Base-by-base conservation (phyloP, 2,113 vertebrate genomes). In the Ameiurus melas region DNA sequence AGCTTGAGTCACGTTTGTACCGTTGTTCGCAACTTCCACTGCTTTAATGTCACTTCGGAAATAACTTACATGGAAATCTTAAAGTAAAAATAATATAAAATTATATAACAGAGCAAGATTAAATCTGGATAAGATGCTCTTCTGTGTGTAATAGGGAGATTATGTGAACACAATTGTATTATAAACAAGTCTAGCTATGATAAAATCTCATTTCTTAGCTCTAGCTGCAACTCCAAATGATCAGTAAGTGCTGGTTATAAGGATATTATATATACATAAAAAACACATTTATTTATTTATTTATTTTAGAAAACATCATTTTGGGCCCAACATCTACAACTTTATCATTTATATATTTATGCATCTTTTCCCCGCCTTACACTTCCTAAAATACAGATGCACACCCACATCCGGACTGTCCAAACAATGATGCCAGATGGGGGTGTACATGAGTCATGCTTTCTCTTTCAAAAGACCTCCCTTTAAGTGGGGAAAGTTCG, bases 381-480 rank as follows among this genome's bases (percentile, higher is more conserved):
- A 84, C 6, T 3, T 71, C 47, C 66, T 57, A 71, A 85, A 85
- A 85, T 73, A 85, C 84, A 55, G 84, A 85, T 57, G 68, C 30
- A 82, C 66, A 73, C 84, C 66, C 84, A 85, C 84, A 73, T 33
- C 66, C 68, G n/a, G 68, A 73, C 39, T 51, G 43, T 68, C 62
- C 83, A 84, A 84, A 84, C 83, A 70, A 68, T 53, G 39, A 84
- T 2, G 43, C 14, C 62, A 84, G 83, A 27, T 36, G 84, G 68
- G 64, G 66, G 66, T 73, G 66, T 73, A 33, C 57, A 53, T 73
- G 84, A 85, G 51, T 85, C 84, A 85, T 20, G 94, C 94, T 51
- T 58, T 51, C 1, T 10, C 73, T 36, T 39, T 73, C 30, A 53
- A 47, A 62, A 86, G 22, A 39, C 27, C 86, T 51, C n/a, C 12